Base-by-base conservation (phyloP, 1,140 invertebrate genomes). In the Phenacoccus solenopsis region DNA sequence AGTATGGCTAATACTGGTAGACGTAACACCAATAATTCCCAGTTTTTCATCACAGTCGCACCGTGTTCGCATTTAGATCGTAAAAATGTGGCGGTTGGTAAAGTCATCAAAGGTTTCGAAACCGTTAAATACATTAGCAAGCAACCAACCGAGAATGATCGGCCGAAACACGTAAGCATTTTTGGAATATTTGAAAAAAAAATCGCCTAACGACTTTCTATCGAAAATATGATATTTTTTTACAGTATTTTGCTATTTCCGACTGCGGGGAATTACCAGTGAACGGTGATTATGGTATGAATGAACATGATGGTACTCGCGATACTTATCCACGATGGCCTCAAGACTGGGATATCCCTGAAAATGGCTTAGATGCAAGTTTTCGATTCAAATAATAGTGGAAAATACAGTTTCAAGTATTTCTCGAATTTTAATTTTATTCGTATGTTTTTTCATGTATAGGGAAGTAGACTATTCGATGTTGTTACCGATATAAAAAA, bases 41-140 rank as follows among this genome's bases (percentile, higher is more conserved):
- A 98, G 80, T 98, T 98, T 81, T 95, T 96, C 75, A 91, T 98
- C 22, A 94, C 93, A 1, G 85, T 89, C 13, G 89, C 86, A 0
- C 84, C 88, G 4, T 92, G 91, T 74, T 81, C 86, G 27, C 94
- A 97, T 75, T 80, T 98, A 25, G 90, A 98, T 79, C 88, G 87
- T 12, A 89, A 84, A 28, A 94, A 98, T 80, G 91, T 96, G 1
- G 92, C 93, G 27, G 95, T 98, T 79, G 96, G 95, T 0, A 82
- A 82, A 72, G 88, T 94, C 9, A 74, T 85, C 5, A 87, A 85
- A 75, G 91, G 91, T 20, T 78, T 90, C 61, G 83, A 83, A 12
- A 79, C 89, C 3, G 78, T 90, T 0, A 77, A 78, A 4, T 87
- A 90, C 78, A 82, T 92, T 74, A 85, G 86, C 73, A 78, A 82